A percentile compares a stretch with the other conserved stretches of the same genome.
phyloP scores from a whole-genome alignment of 2,888 invertebrate species.

The Pristionchus exspectatus region DNA sequence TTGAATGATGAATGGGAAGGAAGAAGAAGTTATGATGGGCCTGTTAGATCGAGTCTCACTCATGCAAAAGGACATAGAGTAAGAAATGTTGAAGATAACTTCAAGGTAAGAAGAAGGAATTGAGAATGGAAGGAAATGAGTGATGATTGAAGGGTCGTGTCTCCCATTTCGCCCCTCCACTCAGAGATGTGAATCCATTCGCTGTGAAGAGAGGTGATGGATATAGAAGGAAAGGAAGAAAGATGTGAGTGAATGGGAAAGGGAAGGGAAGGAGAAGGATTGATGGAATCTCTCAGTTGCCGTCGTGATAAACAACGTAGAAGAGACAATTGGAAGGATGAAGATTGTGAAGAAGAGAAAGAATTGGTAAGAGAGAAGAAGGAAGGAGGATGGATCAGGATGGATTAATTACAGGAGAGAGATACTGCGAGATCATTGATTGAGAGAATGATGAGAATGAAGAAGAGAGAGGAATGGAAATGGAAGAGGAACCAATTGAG shows the following conservation, averaged over 20 bases:
- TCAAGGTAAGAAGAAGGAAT: slow-evolving; percentile 22
- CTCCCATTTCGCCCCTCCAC: neutral
- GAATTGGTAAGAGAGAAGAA: neutral
- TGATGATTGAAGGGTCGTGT: slow-evolving; percentile 2
- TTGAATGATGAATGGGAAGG: slow-evolving; percentile 49
- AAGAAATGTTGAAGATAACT: neutral
- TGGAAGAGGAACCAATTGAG: slow-evolving; percentile 14
- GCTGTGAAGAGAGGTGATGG: slow-evolving; percentile 48
- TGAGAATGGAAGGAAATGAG: neutral
- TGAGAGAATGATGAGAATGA: neutral
- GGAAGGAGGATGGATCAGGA: neutral
- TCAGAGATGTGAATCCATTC: slow-evolving; percentile 2
- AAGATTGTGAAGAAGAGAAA: slow-evolving; percentile 35
- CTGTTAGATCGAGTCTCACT: neutral
- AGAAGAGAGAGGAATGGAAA: neutral
- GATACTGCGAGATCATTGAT: neutral
- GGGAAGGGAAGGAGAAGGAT: neutral
- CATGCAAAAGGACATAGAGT: neutral
- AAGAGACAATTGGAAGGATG: slow-evolving; percentile 29
- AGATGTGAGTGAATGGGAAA: neutral
- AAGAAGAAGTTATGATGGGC: neutral
- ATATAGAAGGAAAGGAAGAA: slow-evolving; percentile 23
- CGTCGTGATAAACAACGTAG: slow-evolving; percentile 1
- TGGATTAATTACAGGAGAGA: slow-evolving; percentile 4
- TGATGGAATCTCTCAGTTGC: neutral